phyloP scores from a whole-genome alignment of 2,113 vertebrate genomes.

The Macroglossus sobrinus region DNA sequence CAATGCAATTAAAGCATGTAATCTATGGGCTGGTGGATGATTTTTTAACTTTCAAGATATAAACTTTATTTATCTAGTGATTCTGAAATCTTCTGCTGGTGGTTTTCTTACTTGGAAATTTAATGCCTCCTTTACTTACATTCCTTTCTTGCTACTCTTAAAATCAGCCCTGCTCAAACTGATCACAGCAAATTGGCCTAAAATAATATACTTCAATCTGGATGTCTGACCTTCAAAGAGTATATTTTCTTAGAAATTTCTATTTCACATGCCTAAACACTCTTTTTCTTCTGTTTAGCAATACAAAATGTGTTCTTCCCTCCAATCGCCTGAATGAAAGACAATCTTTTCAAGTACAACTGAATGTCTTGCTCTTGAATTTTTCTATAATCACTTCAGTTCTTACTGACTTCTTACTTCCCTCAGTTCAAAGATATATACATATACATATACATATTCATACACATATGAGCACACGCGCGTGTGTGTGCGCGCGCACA shows the following conservation, averaged over 20 bases:
- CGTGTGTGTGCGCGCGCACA: no score
- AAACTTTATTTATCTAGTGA: background rate
- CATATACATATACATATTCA: background rate
- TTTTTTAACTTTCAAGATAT: background rate
- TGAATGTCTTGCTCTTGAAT: background rate
- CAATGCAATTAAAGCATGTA: background rate
- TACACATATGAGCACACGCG: no score
- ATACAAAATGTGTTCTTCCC: background rate
- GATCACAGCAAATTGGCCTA: background rate
- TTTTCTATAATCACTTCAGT: background rate
- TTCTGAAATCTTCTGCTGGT: background rate
- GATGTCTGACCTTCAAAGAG: background rate
- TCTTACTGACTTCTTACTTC: background rate
- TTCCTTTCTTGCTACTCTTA: background rate
- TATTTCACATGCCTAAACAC: background rate
- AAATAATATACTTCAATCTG: background rate
- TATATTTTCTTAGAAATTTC: background rate
- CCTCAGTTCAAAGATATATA: background rate
- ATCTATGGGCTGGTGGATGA: background rate
- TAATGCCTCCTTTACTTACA: background rate
- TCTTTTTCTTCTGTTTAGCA: background rate
- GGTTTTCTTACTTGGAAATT: background rate
- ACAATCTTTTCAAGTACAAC: background rate
- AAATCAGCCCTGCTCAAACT: background rate
- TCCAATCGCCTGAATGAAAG: background rate